Base-by-base conservation (phyloP, 2,113 vertebrate species). In the Tetrax tetrax region DNA sequence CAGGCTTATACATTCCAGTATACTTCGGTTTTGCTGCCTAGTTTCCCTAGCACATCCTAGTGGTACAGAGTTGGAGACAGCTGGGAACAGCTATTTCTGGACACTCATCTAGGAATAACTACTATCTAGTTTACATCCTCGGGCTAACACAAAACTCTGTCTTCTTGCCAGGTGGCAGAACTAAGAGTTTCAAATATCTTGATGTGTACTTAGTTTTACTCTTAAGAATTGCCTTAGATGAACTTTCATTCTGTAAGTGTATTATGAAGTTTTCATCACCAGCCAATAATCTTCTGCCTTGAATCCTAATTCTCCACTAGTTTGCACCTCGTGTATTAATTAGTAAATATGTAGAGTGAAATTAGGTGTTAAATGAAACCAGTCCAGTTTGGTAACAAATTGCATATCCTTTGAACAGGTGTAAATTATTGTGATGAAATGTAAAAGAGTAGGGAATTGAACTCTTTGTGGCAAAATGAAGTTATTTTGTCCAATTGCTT, bases 321-420 rank as follows among this genome's bases (percentile, higher is more conserved):
- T 87, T 95, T 87, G 72, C 87, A 87, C 69, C 65, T 89, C 1
- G 0, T 48, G 29, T 71, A 84, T 86, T 92, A 90, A 95, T 94
- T 95, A 89, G 64, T 83, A 95, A 89, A 43, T 71, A 69, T 56
- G 64, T 72, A 89, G 56, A 63, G 27, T 87, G 56, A 86, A 86
- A 87, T 85, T 70, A 92, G 35, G 80, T 89, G 91, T 81, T 92
- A 95, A 97, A 90, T 89, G 65, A 92, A 95, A 89, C 48, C 51
- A 50, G 43, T 45, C 14, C 37, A 37, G 38, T 77, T 80, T 76
- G 54, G 59, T 74, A 89, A 92, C 50, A 89, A 47, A 84, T 43
- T 35, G 27, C n/a, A 64, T 83, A 45, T 11, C 7, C 35, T 71
- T 78, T 84, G 68, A 95, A 78, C 5, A 87, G 60, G 35, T 89